Conservation (phyloP, 1,140 invertebrate species). For the Magallana ariakensis region DNA sequence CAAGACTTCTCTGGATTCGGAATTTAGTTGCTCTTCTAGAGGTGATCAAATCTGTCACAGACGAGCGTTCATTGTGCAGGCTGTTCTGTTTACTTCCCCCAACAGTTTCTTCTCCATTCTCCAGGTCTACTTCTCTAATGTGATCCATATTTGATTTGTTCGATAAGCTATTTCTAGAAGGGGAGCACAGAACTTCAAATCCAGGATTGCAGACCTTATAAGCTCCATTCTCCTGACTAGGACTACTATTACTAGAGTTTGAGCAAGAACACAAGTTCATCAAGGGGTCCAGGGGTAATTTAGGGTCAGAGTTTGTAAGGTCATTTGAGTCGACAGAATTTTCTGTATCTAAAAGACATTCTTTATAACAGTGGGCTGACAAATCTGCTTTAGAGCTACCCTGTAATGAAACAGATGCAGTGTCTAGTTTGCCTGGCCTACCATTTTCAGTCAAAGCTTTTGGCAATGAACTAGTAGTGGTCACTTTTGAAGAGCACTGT, state of each 20-base stretch:
- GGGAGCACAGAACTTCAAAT: background rate
- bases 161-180: background rate
- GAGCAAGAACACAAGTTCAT: background rate
- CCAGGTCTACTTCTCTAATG: background rate
- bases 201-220: background rate
- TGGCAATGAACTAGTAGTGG: background rate
- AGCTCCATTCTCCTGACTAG: background rate
- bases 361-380: background rate
- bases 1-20: background rate
- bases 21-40: background rate
- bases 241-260: background rate
- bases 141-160: background rate
- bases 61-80: background rate
- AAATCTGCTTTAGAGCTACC: background rate
- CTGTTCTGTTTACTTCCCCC: background rate
- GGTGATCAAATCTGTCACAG: background rate
- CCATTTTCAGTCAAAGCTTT: background rate
- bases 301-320: background rate
- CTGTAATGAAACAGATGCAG: background rate
- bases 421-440: background rate
- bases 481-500: background rate
- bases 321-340: background rate
- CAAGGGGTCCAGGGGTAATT: background rate
- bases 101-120: background rate
- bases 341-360: background rate